Evolutionary conservation across 2,113 vertebrate species (phyloP).

Genomic region (Protomyctophum bolini): DNA sequence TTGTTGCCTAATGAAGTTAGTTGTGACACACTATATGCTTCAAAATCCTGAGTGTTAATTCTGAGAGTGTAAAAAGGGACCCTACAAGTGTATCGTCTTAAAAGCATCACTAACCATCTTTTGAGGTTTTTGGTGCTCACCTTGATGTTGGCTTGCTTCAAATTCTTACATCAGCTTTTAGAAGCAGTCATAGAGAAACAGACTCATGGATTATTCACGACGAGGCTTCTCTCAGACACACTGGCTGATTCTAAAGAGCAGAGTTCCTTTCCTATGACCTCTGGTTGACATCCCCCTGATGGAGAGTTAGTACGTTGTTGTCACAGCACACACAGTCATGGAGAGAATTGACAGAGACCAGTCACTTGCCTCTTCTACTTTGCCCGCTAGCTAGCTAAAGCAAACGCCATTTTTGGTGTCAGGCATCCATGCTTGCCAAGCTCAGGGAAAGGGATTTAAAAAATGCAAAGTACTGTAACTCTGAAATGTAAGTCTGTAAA

Average conservation of each 20-base stretch:
- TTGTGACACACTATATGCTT: too few relatives aligned
- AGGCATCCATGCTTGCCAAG: not conserved
- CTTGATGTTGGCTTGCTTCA: not conserved
- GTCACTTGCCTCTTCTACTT: not conserved
- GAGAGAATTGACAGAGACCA: slow-evolving; percentile 16
- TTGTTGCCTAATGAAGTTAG: too few relatives aligned
- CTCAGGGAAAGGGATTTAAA: slow-evolving; percentile 7
- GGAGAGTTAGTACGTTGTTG: slow-evolving; percentile 28
- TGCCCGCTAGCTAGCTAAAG: not conserved
- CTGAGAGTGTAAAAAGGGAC: too few relatives aligned
- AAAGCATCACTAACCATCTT: too few relatives aligned
- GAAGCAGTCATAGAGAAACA: slow-evolving; percentile 34
- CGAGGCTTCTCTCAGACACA: slow-evolving; percentile 40
- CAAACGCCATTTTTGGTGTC: not conserved
- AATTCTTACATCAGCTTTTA: not conserved
- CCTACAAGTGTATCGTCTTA: too few relatives aligned
- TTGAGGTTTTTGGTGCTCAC: too few relatives aligned
- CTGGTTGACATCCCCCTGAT: slow-evolving; percentile 45
- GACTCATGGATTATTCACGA: slow-evolving; percentile 64
- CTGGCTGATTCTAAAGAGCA: slow-evolving; percentile 34
- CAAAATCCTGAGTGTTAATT: too few relatives aligned
- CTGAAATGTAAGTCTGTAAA: too few relatives aligned
- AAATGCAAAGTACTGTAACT: not conserved
- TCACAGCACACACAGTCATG: slow-evolving; percentile 37
- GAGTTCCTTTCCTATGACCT: slow-evolving; percentile 48